phyloP scores from a whole-genome alignment of 37 sponge, comb jelly and placozoan species.

The Beroe ovata region DNA sequence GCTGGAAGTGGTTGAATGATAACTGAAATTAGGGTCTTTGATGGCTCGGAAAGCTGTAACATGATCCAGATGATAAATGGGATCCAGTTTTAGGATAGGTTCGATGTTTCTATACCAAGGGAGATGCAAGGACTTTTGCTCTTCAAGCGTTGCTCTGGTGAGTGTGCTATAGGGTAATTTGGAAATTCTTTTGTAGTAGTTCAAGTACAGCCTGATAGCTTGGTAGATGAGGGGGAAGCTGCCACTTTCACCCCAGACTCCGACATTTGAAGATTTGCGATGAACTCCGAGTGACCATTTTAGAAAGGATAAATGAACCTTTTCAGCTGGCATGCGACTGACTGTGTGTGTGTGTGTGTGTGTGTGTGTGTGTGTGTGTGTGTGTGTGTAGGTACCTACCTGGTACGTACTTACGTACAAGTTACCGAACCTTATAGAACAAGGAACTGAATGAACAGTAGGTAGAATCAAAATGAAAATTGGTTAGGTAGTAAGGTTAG shows the following conservation, averaged over 20 bases:
- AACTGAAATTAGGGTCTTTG: background rate
- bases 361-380: too few relatives aligned
- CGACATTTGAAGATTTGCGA: background rate
- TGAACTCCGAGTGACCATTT: conserved; percentile 16
- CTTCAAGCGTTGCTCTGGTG: background rate
- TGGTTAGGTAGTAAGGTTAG: too few relatives aligned
- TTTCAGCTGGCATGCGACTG: background rate
- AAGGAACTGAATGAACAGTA: too few relatives aligned
- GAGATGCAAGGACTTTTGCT: background rate
- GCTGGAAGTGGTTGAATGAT: background rate
- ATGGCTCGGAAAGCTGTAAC: background rate
- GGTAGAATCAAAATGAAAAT: too few relatives aligned
- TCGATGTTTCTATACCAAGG: background rate
- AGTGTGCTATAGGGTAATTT: background rate
- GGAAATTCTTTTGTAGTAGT: background rate
- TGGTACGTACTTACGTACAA: too few relatives aligned
- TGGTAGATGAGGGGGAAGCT: background rate
- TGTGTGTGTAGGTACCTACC: too few relatives aligned
- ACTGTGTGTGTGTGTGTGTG: too few relatives aligned
- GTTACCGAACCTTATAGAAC: too few relatives aligned
- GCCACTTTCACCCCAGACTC: background rate
- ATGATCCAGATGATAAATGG: background rate
- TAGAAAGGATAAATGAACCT: background rate
- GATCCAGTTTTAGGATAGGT: background rate
- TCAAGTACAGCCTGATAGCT: background rate